These are phyloP conservation scores for Trialeurodes vaporariorum DNA, from an alignment of 1,140 invertebrate genomes.

Conservation along the genomic window DNA sequence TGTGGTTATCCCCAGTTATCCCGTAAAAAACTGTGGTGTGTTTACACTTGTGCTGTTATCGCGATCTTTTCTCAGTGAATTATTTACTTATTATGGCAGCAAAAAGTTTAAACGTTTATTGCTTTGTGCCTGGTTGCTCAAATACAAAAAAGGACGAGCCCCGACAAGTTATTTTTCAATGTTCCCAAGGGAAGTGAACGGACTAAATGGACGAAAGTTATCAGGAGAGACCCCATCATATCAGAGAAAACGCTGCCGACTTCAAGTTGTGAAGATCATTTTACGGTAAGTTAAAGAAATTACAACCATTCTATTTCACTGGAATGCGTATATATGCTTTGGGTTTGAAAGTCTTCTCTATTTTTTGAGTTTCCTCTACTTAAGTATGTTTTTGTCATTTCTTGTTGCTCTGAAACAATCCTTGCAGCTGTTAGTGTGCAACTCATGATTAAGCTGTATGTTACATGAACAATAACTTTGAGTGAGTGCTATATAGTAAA, in stretches of 20 bases:
- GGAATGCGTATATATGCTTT: not conserved
- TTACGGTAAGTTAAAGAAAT: not conserved
- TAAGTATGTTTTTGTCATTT: too few species aligned
- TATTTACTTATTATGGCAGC: too few species aligned
- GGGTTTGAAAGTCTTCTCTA: not conserved
- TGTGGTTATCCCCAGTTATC: too few species aligned
- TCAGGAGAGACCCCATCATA: not conserved
- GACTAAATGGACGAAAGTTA: not conserved
- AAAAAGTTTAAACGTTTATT: too few species aligned
- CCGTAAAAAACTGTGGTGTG: too few species aligned
- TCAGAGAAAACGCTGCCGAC: not conserved
- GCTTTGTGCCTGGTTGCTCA: not conserved
- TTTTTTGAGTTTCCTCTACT: not conserved
- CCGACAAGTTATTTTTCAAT: not conserved
- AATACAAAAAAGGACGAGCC: not conserved
- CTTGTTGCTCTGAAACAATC: too few species aligned
- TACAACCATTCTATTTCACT: not conserved
- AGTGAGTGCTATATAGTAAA: not conserved
- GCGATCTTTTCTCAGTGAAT: too few species aligned
- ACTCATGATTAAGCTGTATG: too few species aligned
- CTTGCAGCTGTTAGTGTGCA: not conserved
- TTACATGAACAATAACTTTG: not conserved
- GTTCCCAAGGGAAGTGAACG: not conserved
- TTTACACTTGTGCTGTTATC: too few species aligned
- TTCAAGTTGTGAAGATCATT: not conserved